phyloP scores from a whole-genome alignment of 2,888 invertebrate species.

The Brenthis daphne region DNA sequence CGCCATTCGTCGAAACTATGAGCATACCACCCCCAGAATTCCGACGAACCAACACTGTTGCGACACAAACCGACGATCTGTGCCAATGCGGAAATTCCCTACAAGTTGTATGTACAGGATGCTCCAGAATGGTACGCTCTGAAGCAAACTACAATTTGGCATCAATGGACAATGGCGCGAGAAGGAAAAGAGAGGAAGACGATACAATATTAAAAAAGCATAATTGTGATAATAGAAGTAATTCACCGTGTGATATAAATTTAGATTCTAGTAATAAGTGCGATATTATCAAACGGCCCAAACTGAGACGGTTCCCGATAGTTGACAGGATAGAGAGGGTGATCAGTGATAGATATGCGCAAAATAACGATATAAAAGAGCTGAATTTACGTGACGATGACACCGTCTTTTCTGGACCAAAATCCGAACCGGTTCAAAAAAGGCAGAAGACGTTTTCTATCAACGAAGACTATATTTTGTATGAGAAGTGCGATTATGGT shows the following conservation, averaged over 20 bases:
- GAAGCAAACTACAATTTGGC: slow-evolving; percentile 69
- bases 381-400: slow-evolving; percentile 67
- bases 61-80: slow-evolving; percentile 72
- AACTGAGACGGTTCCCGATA: slow-evolving; percentile 65
- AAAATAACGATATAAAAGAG: slow-evolving; percentile 64
- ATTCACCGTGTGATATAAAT: slow-evolving; percentile 61
- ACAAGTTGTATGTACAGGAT: slow-evolving; percentile 55
- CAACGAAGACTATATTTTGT: slow-evolving; percentile 65
- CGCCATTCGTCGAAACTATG: slow-evolving; percentile 63
- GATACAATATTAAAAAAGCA: slow-evolving; percentile 68
- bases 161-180: slow-evolving; percentile 54
- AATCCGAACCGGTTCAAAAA: slow-evolving; percentile 51
- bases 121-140: slow-evolving; percentile 67
- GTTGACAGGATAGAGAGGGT: slow-evolving; percentile 67
- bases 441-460: slow-evolving; percentile 70
- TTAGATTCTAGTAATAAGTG: slow-evolving; percentile 52
- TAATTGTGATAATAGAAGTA: slow-evolving; percentile 76
- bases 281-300: slow-evolving; percentile 68
- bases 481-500: slow-evolving; percentile 75
- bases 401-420: slow-evolving; percentile 62
- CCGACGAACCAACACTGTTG: slow-evolving; percentile 63
- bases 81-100: slow-evolving; percentile 65
- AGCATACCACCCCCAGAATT: slow-evolving; percentile 57
- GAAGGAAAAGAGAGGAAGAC: slow-evolving; percentile 59
- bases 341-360: slow-evolving; percentile 58